phyloP scores from a whole-genome alignment of 2,888 invertebrate species.

The Gymnocheta viridis region DNA sequence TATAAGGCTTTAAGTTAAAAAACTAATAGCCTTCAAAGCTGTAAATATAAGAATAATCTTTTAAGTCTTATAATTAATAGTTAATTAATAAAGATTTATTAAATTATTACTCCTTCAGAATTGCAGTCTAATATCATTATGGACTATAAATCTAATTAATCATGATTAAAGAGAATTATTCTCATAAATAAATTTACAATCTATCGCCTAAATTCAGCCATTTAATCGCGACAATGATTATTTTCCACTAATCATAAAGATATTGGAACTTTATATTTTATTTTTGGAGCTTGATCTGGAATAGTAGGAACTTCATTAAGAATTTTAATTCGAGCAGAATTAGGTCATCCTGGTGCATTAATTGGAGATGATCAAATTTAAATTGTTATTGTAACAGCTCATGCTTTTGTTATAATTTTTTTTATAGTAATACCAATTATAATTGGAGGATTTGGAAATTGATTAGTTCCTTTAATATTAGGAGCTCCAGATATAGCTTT shows the following conservation, averaged over 20 bases:
- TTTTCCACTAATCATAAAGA: slow-evolving; percentile 89
- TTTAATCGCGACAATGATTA: no score
- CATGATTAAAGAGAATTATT: slow-evolving; percentile 69
- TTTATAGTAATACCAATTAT: slow-evolving; percentile 89
- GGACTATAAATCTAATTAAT: no score
- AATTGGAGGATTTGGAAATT: slow-evolving; percentile 93
- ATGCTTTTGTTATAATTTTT: slow-evolving; percentile 91
- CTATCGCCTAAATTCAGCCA: no score
- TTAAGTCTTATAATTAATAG: no score
- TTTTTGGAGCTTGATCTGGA: slow-evolving; percentile 87
- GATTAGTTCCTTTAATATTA: slow-evolving; percentile 89
- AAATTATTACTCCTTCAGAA: no score
- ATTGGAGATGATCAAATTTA: no score
- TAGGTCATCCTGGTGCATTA: no score
- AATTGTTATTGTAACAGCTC: no score
- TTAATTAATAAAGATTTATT: no score
- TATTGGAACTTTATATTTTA: slow-evolving; percentile 89
- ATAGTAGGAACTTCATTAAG: slow-evolving; percentile 88
- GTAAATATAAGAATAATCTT: slow-evolving; percentile 82
- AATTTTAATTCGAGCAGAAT: no score
- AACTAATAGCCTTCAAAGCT: slow-evolving; percentile 87
- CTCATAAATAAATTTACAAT: slow-evolving; percentile 84
- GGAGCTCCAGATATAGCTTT: slow-evolving; percentile 91
- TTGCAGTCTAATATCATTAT: no score
- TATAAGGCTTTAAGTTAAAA: no score